Evolutionary conservation across 2,888 invertebrate species (phyloP), one percentile per base, ranked within the genome.

Genomic region (Hydroisotoma schaefferi): DNA sequence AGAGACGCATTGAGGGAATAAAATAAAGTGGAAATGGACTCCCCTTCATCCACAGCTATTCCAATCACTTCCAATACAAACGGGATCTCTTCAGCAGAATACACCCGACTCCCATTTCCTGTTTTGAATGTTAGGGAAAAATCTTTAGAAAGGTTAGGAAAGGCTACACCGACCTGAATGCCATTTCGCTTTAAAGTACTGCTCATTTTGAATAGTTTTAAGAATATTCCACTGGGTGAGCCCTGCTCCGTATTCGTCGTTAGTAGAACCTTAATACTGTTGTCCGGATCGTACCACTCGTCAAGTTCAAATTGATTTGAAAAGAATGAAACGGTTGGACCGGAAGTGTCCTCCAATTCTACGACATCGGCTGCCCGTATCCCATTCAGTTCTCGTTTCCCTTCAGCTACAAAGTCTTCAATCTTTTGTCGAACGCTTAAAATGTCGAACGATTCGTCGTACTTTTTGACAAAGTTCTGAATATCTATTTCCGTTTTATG

Each of bases 1-100:
- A 58, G 38, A 8, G 52, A 46, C 2, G 58, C 58, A 18, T 58
- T 58, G 22, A 58, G 18, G 2, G 53, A 33, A 27, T 58, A 53
- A 38, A 58, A 58, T 12, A 49, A 23, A 20, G 38, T 58, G 8
- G 58, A 27, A 22, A 52, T 53, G 8, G 52, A 28, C 18, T 27
- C 44, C 20, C 53, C 58, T 23, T 58, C 53, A 26, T 44, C 58
- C n/a, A 58, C 46, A 2, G 58, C 44, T 2, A 53, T 40, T 15
- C 44, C 25, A 3, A 58, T 23, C 2, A 46, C 28, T 23, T 58
- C 47, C 2, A 58, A 22, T 12, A 53, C 10, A 33, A 26, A 52
- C 6, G 28, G 52, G 27, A 58, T 58, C n/a, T 58, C 53, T 15
- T 10, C 40, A 2, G 38, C 25, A 2, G 33, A 4, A 25, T 27